phyloP scores from a whole-genome alignment of 1,140 invertebrate genomes.

The Caenorhabditis inopinata region DNA sequence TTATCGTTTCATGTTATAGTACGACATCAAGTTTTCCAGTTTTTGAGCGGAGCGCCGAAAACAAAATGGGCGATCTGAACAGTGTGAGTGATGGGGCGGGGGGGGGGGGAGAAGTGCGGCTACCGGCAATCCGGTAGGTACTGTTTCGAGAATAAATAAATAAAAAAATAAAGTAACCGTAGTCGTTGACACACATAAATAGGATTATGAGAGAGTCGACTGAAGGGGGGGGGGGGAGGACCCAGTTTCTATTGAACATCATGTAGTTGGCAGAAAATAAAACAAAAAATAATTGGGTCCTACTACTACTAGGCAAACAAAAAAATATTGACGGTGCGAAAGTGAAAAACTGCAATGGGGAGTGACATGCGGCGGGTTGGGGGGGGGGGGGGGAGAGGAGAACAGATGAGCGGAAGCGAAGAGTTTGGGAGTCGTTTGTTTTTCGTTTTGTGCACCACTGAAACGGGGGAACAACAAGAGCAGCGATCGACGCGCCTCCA shows the following conservation, averaged over 20 bases:
- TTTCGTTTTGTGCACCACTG: too few species aligned
- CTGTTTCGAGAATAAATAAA: neutral
- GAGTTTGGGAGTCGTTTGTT: too few species aligned
- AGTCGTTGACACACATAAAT: too few species aligned
- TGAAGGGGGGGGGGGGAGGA: neutral
- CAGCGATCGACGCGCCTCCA: too few species aligned
- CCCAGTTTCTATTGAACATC: neutral
- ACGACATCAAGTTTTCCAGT: slow-evolving; percentile 17
- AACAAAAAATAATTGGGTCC: neutral
- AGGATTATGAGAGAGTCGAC: neutral
- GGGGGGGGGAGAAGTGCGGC: neutral
- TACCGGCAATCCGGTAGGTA: neutral
- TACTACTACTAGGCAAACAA: neutral
- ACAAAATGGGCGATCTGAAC: neutral
- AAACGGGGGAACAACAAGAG: too few species aligned
- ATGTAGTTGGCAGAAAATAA: neutral
- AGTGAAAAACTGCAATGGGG: neutral
- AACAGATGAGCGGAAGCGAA: too few species aligned
- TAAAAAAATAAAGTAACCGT: neutral
- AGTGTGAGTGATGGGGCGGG: too few species aligned
- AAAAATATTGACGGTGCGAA: neutral
- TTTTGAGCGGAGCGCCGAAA: neutral
- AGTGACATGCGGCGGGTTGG: too few species aligned
- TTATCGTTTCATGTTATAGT: slow-evolving; percentile 3
- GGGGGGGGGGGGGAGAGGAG: too few species aligned